Base-by-base conservation (phyloP, 37 sponge, comb jelly and placozoan species). In the Theonella swinhoei region DNA sequence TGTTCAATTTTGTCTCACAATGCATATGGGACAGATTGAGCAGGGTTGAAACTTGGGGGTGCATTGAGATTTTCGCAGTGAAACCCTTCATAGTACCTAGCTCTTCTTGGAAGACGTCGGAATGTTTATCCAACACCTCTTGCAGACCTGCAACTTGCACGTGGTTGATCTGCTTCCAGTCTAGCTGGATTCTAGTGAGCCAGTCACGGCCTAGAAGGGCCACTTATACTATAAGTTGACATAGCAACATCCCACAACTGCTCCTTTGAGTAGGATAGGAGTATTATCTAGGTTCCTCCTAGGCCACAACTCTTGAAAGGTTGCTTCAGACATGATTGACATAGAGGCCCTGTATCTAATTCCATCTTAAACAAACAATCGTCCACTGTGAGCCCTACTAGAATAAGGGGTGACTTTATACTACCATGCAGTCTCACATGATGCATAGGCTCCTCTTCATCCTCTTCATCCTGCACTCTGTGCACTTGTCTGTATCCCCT, bases 291-390 rank as follows among this genome's bases (percentile, higher is more conserved):
- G 54, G 54, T 47, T 14, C 14, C 11, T 17, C 54, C 54, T 67
- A 5, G 31, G 60, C 58, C 31, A 66, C 42, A 40, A 2, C 42
- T 79, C 31, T 3, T 24, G 5, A 25, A 66, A 2, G 31, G 32
- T 64, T 5, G 22, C 23, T 39, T 63, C 41, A 28, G 38, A 73
- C 33, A 64, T 38, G 4, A 74, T 2, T 34, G 83, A 31, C 1
- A 81, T 26, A 9, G 72, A 38, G 14, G 82, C 72, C 0, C 40
- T 2, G 82, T 81, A 38, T 71, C 82, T 17, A 81, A 24, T 30
- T 77, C 78, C 78, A 77, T 77, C 30, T 19, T 62, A 5, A 32
- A 2, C 3, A 35, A 42, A 11, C 19, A 4, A 4, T 30, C 65
- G 26, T 62, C 25, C 38, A 77, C 31, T 4, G 11, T 35, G 39